Conservation (phyloP, 2,113 vertebrate genomes). For the Chelonoidis abingdonii region DNA sequence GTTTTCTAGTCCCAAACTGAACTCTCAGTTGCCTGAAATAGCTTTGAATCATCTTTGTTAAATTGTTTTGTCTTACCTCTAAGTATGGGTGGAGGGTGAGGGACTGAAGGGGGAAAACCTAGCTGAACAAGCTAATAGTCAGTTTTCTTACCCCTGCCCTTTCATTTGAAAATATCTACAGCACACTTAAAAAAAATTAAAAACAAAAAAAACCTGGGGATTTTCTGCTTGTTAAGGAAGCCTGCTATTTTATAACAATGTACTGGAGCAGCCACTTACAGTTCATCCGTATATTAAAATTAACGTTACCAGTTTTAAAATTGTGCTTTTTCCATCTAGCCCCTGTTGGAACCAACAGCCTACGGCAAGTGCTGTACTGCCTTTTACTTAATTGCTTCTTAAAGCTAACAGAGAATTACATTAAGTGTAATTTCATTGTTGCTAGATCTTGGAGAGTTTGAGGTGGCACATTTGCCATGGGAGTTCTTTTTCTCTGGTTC, state of each 20-base stretch:
- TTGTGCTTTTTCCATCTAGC: slow-evolving; percentile 74
- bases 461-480: slow-evolving; percentile 81
- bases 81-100: neutral
- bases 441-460: slow-evolving; percentile 84
- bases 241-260: slow-evolving; percentile 80
- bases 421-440: slow-evolving; percentile 89
- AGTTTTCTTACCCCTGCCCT: slow-evolving; percentile 8
- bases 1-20: neutral
- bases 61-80: neutral
- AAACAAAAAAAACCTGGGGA: neutral
- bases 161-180: slow-evolving; percentile 34
- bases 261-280: slow-evolving; percentile 75
- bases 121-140: neutral
- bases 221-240: slow-evolving; percentile 47
- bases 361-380: slow-evolving; percentile 75
- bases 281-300: slow-evolving; percentile 77
- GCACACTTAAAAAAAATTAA: neutral
- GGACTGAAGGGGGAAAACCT: neutral
- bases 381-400: slow-evolving; percentile 85
- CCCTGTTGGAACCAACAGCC: slow-evolving; percentile 81
- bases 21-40: neutral
- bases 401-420: slow-evolving; percentile 88
- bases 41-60: slow-evolving; percentile 8
- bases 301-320: slow-evolving; percentile 72
- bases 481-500: slow-evolving; percentile 83